Base-by-base conservation (phyloP, 2,797 vertebrate species). In the Trematocara caparti region DNA sequence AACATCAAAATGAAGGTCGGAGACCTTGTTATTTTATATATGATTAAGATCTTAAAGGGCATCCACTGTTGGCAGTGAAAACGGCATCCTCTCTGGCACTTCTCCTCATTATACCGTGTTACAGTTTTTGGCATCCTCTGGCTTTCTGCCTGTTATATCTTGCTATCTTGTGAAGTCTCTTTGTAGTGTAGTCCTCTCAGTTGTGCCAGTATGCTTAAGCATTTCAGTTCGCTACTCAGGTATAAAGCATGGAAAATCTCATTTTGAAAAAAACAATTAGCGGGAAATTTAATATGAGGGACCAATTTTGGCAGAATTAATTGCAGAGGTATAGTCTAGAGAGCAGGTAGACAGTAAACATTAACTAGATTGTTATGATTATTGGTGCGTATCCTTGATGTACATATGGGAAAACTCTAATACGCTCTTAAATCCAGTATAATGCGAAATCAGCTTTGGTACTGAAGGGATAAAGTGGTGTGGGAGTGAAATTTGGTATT, bases 331-430 rank as follows among this genome's bases (percentile, higher is more conserved):
- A 19, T 62, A 34, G 49, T 50, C 15, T n/a, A 13, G 30, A 82
- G 30, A 64, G 38, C 55, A 62, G 12, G 12, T 11, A 75, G 72
- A 78, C 48, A 48, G 75, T 50, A 57, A 53, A 69, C 59, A 76
- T 69, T 32, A 71, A 71, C 64, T 71, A 38, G 57, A 75, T 62
- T 71, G 73, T 81, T 85, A 59, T 81, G 50, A 59, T 83, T 38
- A 81, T 47, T 79, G 69, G 17, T 79, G 27, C 24, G 32, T 53
- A 55, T 48, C 5, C 21, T 48, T 73, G 55, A 76, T 1, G 34
- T 21, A 57, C 38, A 17, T 10, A 32, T 36, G 21, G 49, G 55
- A 49, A 21, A n/a, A 73, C 11, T 79, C 32, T 77, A 27, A 62
- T 64, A 73, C 12, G 4, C 1, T 55, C 19, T 66, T 8, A 51